Evolutionary conservation across 2,888 invertebrate genomes (phyloP).

Genomic region (Tenthredo mesomela): DNA sequence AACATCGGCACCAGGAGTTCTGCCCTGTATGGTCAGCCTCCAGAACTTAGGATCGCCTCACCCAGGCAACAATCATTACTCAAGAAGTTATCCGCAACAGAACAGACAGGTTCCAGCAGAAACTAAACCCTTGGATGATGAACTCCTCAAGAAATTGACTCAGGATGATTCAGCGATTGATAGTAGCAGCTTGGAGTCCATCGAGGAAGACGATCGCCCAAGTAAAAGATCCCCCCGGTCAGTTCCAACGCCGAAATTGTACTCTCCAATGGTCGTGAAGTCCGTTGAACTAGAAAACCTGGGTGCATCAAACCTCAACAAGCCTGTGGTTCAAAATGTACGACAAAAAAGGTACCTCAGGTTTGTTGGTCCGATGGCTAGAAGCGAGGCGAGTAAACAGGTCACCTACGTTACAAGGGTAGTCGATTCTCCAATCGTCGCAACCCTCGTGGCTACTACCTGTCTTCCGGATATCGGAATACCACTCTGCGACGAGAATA

Average conservation of each 20-base stretch:
- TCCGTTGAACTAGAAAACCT: constrained; percentile 42
- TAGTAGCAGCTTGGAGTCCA: constrained; percentile 8
- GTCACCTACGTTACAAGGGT: constrained; percentile 66
- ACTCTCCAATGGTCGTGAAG: constrained; percentile 11
- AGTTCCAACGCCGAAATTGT: constrained; percentile 2
- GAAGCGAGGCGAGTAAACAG: background rate
- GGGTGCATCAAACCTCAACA: constrained; percentile 21
- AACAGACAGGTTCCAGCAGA: background rate
- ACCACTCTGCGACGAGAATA: constrained; percentile 67
- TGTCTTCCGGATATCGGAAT: constrained; percentile 72
- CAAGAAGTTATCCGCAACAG: background rate
- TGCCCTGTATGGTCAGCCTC: constrained; percentile 52
- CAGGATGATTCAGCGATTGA: background rate
- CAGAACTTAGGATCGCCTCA: constrained; percentile 53
- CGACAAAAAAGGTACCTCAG: constrained; percentile 55
- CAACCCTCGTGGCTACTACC: constrained; percentile 70
- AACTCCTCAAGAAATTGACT: constrained; percentile 40
- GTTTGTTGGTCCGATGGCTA: constrained; percentile 32
- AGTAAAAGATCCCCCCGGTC: background rate
- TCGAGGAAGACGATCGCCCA: background rate
- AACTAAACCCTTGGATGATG: background rate
- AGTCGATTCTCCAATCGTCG: constrained; percentile 68
- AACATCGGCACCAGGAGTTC: constrained; percentile 55
- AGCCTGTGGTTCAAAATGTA: background rate
- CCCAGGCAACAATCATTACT: background rate